phyloP scores from a whole-genome alignment of 2,797 vertebrate species.

The Podarcis lilfordi region DNA sequence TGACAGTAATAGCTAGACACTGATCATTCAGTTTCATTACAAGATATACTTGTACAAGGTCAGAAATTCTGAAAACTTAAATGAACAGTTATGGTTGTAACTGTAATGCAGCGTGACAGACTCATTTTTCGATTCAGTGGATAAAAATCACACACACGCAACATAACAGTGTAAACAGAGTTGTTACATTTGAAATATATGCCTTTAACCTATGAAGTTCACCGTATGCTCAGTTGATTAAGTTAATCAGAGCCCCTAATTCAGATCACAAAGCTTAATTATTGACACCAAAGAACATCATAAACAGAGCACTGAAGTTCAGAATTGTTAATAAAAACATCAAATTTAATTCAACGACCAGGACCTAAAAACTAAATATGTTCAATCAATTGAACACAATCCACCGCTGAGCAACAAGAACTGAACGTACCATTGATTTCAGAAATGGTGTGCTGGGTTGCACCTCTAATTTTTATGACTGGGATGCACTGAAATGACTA shows the following conservation, averaged over 20 bases:
- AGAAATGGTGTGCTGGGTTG: not conserved
- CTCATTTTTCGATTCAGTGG: slow-evolving; percentile 50
- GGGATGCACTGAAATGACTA: not conserved
- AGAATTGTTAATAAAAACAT: slow-evolving; percentile 34
- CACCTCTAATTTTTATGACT: not conserved
- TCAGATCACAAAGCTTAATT: slow-evolving; percentile 56
- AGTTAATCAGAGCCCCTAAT: slow-evolving; percentile 58
- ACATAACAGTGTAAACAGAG: slow-evolving; percentile 9
- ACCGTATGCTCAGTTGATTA: slow-evolving; percentile 56
- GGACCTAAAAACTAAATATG: not conserved
- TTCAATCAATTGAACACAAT: not conserved
- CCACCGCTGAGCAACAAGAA: not conserved
- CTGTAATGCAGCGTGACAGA: slow-evolving; percentile 31
- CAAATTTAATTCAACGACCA: slow-evolving; percentile 9
- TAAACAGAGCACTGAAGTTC: slow-evolving; percentile 6
- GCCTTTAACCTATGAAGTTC: slow-evolving; percentile 38
- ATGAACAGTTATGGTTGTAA: slow-evolving; percentile 5
- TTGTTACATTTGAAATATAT: slow-evolving; percentile 33
- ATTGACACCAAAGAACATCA: slow-evolving; percentile 32
- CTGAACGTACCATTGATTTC: not conserved
- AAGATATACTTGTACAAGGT: slow-evolving; percentile 42
- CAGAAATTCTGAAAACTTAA: slow-evolving; percentile 37
- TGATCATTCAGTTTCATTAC: slow-evolving; percentile 46
- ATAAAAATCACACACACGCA: slow-evolving; percentile 9
- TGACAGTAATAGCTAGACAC: slow-evolving; percentile 28